Evolutionary conservation across 30 jellyfish, hydroid and myxozoan species (phyloP).

Genomic region (Chironex yamaguchii): DNA sequence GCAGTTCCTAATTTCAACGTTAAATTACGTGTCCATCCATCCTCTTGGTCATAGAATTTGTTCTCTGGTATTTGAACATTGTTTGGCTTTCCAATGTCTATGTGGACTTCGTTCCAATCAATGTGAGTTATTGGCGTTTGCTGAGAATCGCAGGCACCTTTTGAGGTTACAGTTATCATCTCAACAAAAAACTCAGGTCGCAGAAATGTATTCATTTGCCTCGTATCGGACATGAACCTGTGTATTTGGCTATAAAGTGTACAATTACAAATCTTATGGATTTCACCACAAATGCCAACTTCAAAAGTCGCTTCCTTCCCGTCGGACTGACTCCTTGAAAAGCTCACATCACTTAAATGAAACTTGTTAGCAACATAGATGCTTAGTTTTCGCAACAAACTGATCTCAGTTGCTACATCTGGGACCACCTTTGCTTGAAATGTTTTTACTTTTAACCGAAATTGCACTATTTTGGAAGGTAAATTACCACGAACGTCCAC

Average conservation of each 20-base stretch:
- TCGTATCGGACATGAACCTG: background rate
- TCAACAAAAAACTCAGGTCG: constrained; percentile 1
- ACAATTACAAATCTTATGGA: background rate
- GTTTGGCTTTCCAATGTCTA: constrained; percentile 7
- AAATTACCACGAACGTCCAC: constrained; percentile 53
- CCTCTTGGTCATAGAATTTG: constrained; percentile 81
- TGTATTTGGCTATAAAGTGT: background rate
- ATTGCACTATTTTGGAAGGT: constrained; percentile 5
- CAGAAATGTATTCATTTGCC: background rate
- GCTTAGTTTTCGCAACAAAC: constrained; percentile 39
- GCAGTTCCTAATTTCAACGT: constrained; percentile 2
- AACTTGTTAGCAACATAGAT: constrained; percentile 6
- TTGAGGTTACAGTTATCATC: constrained; percentile 1
- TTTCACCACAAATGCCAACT: background rate
- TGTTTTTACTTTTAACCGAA: no score
- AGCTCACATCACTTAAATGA: background rate
- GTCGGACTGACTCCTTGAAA: background rate
- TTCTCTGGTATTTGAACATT: background rate
- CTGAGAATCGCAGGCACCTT: constrained; percentile 9
- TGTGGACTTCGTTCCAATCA: background rate
- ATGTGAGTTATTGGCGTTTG: constrained; percentile 2
- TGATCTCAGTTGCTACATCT: constrained; percentile 40
- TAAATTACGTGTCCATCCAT: constrained; percentile 83
- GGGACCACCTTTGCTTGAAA: background rate
- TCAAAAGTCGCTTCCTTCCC: background rate